Conservation (phyloP, 2,888 invertebrate species). For the Apotomis capreana region DNA sequence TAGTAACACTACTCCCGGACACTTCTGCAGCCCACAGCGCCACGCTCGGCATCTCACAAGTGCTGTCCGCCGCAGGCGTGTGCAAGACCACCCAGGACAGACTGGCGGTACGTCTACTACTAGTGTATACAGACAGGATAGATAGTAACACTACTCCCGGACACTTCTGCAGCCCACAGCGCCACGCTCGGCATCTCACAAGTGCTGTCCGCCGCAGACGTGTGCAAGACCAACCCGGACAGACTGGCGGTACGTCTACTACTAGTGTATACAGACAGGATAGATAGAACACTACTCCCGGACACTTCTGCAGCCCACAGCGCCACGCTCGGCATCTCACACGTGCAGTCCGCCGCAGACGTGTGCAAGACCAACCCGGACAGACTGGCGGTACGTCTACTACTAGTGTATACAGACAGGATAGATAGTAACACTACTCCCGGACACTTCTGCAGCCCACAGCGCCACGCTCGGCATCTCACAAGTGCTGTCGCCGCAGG, state of each 20-base stretch:
- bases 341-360: conserved; percentile 95
- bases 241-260: conserved; percentile 88
- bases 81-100: conserved; percentile 96
- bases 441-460: too few relatives aligned
- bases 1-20: too few relatives aligned
- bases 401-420: too few relatives aligned
- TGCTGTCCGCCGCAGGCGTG: conserved; percentile 96
- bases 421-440: too few relatives aligned
- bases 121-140: too few relatives aligned
- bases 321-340: conserved; percentile 93
- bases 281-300: too few relatives aligned
- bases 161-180: conserved; percentile 67
- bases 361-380: conserved; percentile 97
- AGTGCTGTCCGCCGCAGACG: conserved; percentile 96
- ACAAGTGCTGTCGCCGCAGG: conserved; percentile 94
- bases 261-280: too few relatives aligned
- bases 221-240: conserved; percentile 96
- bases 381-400: conserved; percentile 88
- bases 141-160: too few relatives aligned
- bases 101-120: conserved; percentile 85
- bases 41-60: conserved; percentile 93
- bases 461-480: conserved; percentile 95
- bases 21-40: conserved; percentile 81
- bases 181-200: conserved; percentile 94
- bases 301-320: conserved; percentile 67